These are phyloP conservation scores for Choloepus hoffmanni DNA, from an alignment of 2,113 vertebrate species.

Conservation along the genomic window DNA sequence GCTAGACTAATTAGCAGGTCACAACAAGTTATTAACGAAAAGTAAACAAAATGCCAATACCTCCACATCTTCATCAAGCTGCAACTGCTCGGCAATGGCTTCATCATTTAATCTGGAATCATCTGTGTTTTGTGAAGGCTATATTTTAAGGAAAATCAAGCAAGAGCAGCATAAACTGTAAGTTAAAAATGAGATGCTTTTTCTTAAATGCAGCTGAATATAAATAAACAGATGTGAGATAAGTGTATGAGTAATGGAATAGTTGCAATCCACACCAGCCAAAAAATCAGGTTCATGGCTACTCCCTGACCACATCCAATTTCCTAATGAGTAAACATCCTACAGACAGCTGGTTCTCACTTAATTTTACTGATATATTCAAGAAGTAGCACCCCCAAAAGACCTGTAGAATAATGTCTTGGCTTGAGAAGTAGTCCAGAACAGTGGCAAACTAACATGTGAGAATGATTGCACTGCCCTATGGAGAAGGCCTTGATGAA, in stretches of 20 bases:
- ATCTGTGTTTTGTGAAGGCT: conserved; percentile 87
- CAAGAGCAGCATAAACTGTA: conserved; percentile 55
- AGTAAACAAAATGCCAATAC: conserved; percentile 81
- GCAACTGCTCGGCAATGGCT: conserved; percentile 92
- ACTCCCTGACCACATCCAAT: conserved; percentile 34
- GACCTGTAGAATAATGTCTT: background rate
- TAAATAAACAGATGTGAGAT: background rate
- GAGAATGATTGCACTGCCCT: background rate
- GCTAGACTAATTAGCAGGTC: background rate
- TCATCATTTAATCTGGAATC: conserved; percentile 90
- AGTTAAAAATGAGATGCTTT: conserved; percentile 9
- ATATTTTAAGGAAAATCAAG: conserved; percentile 76
- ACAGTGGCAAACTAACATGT: background rate
- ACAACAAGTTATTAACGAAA: background rate
- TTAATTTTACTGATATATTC: background rate
- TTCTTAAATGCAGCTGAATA: conserved; percentile 12
- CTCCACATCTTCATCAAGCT: conserved; percentile 94
- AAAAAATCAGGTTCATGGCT: background rate
- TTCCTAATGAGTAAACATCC: conserved; percentile 49
- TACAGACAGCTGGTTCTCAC: conserved; percentile 5
- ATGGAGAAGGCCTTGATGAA: background rate
- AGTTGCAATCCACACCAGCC: background rate
- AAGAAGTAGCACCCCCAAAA: background rate
- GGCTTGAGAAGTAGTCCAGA: background rate
- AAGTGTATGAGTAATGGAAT: background rate